Percentiles rank a stretch among this genome's conserved stretches.
phyloP scores from a whole-genome alignment of 2,797 vertebrate genomes.

The Cephalopachus bancanus region DNA sequence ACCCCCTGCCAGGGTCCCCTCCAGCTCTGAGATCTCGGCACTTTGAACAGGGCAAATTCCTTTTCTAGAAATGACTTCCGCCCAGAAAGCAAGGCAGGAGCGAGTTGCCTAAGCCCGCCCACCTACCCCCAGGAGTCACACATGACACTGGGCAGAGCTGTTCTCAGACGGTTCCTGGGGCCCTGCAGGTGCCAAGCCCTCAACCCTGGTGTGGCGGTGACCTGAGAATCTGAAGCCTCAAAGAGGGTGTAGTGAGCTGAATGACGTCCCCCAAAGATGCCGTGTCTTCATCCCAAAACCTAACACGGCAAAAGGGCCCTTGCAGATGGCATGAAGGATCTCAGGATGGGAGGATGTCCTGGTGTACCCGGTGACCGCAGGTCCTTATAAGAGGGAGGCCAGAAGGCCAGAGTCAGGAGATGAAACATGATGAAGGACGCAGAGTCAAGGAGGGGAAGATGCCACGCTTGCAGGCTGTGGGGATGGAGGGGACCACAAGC shows the following conservation, averaged over 20 bases:
- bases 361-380: not conserved
- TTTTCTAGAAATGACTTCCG: not conserved
- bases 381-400: not conserved
- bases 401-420: no score
- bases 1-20: not conserved
- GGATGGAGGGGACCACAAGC: not conserved
- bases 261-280: not conserved
- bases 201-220: not conserved
- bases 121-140: not conserved
- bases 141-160: not conserved
- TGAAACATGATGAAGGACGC: fast-evolving
- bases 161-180: not conserved
- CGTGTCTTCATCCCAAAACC: not conserved
- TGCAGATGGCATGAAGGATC: not conserved
- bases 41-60: not conserved
- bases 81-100: not conserved
- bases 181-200: fast-evolving
- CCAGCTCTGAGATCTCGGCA: not conserved
- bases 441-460: not conserved
- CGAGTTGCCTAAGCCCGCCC: fast-evolving
- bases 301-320: not conserved
- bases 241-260: not conserved
- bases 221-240: not conserved
- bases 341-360: not conserved
- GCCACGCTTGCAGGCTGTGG: not conserved